A percentile compares a stretch with the other conserved stretches of the same genome.
Evolutionary conservation across 2,888 invertebrate species (phyloP).

Genomic region (Reticulitermes lucifugus): DNA sequence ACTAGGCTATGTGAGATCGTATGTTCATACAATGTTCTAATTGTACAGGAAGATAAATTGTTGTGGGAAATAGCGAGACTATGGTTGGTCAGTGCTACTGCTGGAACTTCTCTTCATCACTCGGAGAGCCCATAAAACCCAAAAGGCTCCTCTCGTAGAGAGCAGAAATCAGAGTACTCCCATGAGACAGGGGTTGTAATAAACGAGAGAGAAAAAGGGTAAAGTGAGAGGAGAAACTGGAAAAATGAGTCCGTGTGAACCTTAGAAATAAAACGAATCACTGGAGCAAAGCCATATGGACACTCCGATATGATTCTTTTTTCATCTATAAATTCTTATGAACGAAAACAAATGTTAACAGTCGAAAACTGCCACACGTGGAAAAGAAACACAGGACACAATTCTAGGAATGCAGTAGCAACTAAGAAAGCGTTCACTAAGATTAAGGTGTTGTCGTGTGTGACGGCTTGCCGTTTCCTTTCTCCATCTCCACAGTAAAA

Average conservation of each 20-base stretch:
- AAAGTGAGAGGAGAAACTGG: background rate
- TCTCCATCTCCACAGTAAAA: too few species aligned
- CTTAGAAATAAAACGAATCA: background rate
- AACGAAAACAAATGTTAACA: background rate
- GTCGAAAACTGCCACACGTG: background rate
- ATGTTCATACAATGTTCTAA: slow-evolving; percentile 4
- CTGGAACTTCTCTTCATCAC: slow-evolving; percentile 15
- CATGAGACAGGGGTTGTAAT: background rate
- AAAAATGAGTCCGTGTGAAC: background rate
- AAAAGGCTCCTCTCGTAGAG: background rate
- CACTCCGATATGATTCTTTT: background rate
- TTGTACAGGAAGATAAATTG: background rate
- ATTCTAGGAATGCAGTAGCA: too few species aligned
- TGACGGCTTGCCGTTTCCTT: too few species aligned
- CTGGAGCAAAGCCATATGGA: background rate
- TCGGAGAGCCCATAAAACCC: slow-evolving; percentile 7
- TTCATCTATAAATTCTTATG: background rate
- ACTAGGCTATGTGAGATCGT: too few species aligned
- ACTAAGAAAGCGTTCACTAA: too few species aligned
- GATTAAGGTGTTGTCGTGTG: too few species aligned
- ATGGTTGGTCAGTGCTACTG: background rate
- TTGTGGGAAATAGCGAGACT: background rate
- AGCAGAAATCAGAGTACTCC: slow-evolving; percentile 16
- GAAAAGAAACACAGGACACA: background rate
- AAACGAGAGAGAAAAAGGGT: background rate